These are phyloP conservation scores for Cylloceria caligata DNA, from an alignment of 2,888 invertebrate species.

Conservation along the genomic window DNA sequence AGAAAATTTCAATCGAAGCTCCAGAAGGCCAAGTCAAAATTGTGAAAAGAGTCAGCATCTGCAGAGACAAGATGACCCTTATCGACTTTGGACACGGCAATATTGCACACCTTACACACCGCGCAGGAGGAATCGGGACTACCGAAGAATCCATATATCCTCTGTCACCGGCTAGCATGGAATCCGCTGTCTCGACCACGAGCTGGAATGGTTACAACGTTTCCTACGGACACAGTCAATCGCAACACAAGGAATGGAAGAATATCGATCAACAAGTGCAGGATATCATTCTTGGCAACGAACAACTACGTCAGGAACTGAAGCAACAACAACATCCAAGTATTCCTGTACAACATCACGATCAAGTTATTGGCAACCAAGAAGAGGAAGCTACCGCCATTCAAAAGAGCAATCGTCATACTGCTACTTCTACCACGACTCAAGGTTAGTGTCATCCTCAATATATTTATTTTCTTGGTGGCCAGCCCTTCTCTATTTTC, in stretches of 20 bases:
- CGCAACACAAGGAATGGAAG: slow-evolving; percentile 33
- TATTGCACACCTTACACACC: slow-evolving; percentile 47
- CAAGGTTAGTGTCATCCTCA: slow-evolving; percentile 48
- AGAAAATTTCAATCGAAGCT: slow-evolving; percentile 24
- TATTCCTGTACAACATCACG: neutral
- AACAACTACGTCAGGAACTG: slow-evolving; percentile 35
- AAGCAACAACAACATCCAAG: slow-evolving; percentile 28
- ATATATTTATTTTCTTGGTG: slow-evolving; percentile 18
- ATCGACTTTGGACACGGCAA: slow-evolving; percentile 58
- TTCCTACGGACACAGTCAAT: slow-evolving; percentile 44
- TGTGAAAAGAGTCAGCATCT: slow-evolving; percentile 3
- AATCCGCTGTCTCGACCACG: slow-evolving; percentile 63
- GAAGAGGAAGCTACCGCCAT: slow-evolving; percentile 19
- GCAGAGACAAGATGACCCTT: slow-evolving; percentile 59
- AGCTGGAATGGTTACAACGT: slow-evolving; percentile 64
- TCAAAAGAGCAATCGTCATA: slow-evolving; percentile 49
- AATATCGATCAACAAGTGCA: slow-evolving; percentile 41
- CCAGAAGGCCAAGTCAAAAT: slow-evolving; percentile 14
- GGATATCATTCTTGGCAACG: slow-evolving; percentile 22
- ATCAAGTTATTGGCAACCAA: neutral
- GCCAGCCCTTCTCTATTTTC: neutral
- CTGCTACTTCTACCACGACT: slow-evolving; percentile 23
- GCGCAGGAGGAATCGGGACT: slow-evolving; percentile 47
- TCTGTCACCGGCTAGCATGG: slow-evolving; percentile 69
- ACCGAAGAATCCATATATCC: slow-evolving; percentile 66